A percentile compares a stretch with the other conserved stretches of the same genome.
phyloP scores from a whole-genome alignment of 2,888 invertebrate species.

The Notodromas monacha region DNA sequence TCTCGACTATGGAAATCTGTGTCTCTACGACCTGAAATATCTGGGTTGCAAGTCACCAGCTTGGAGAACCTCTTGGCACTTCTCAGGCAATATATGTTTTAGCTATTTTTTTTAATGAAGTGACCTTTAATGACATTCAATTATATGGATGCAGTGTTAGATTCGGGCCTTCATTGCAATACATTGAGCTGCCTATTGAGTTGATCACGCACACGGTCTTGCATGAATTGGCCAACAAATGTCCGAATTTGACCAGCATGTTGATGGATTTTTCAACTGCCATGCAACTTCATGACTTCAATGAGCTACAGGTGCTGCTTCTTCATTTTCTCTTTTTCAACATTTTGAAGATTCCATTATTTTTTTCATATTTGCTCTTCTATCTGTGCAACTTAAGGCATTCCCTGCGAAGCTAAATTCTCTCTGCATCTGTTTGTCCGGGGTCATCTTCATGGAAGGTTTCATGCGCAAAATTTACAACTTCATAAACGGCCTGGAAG shows the following conservation, averaged over 20 bases:
- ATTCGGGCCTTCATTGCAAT: conserved; percentile 53
- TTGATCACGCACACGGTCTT: conserved; percentile 81
- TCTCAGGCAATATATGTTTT: conserved; percentile 32
- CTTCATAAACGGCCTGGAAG: conserved; percentile 88
- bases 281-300: conserved; percentile 96
- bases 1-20: conserved; percentile 80
- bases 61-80: conserved; percentile 54
- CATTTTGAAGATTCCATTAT: conserved; percentile 18
- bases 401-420: conserved; percentile 88
- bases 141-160: conserved; percentile 24
- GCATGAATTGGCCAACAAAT: conserved; percentile 81
- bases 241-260: conserved; percentile 80
- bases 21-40: conserved; percentile 77
- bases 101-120: no score
- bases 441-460: conserved; percentile 99
- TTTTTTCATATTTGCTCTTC: background rate
- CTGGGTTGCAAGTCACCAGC: conserved; percentile 64
- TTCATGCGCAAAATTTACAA: conserved; percentile 99
- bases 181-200: conserved; percentile 78
- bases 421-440: conserved; percentile 81
- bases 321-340: conserved; percentile 20
- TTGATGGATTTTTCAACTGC: conserved; percentile 91
- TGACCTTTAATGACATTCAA: background rate
- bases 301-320: conserved; percentile 43
- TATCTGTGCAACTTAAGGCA: conserved; percentile 25